phyloP scores from a whole-genome alignment of 2,888 invertebrate genomes.

The Craniophora ligustri region DNA sequence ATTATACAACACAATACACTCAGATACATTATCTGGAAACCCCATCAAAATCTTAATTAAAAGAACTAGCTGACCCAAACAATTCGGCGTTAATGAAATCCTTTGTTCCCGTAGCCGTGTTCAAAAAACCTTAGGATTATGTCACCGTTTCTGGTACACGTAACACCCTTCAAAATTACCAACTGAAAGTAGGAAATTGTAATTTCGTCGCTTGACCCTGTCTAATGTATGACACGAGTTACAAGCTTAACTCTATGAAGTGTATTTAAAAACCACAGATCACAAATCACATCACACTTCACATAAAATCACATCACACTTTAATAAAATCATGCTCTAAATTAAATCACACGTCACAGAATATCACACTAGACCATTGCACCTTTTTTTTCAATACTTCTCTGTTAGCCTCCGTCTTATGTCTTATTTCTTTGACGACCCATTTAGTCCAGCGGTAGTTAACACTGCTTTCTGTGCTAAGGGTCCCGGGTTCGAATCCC shows the following conservation, averaged over 20 bases:
- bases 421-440: no score
- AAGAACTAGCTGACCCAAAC: slow-evolving; percentile 37
- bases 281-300: no score
- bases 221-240: slow-evolving; percentile 25
- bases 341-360: no score
- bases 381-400: no score
- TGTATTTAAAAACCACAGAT: no score
- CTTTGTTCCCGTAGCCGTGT: slow-evolving; percentile 37
- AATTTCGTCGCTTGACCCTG: slow-evolving; percentile 37
- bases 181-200: slow-evolving; percentile 43
- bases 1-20: neutral
- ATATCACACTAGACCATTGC: no score
- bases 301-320: no score
- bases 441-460: no score
- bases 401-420: no score
- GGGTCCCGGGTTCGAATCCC: no score
- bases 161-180: slow-evolving; percentile 44
- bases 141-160: slow-evolving; percentile 36
- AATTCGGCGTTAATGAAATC: slow-evolving; percentile 45
- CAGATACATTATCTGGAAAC: slow-evolving; percentile 2
- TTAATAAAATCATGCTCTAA: no score
- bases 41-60: slow-evolving; percentile 40
- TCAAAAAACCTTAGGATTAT: slow-evolving; percentile 35
- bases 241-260: slow-evolving; percentile 13
- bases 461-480: no score